These are phyloP conservation scores for Urocitellus parryii DNA, from an alignment of 2,113 vertebrate genomes.

Conservation along the genomic window DNA sequence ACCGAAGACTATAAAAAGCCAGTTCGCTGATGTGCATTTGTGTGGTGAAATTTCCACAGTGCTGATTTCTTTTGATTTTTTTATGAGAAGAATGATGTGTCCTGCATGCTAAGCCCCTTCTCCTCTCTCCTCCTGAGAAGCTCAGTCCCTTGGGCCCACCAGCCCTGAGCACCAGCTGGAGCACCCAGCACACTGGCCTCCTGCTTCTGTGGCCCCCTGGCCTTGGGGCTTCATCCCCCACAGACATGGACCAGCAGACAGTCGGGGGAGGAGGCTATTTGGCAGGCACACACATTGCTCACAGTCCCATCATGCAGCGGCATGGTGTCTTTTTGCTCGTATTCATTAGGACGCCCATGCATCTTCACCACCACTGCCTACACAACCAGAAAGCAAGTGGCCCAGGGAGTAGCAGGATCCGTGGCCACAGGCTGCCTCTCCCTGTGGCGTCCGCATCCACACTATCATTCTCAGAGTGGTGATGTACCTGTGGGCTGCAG, in stretches of 20 bases:
- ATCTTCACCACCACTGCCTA: not conserved
- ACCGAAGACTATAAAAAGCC: constrained; percentile 63
- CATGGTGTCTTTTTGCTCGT: not conserved
- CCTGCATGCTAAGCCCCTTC: constrained; percentile 82
- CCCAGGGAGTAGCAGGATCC: not conserved
- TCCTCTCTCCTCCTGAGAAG: constrained; percentile 55
- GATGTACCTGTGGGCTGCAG: rapidly evolving
- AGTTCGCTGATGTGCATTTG: constrained; percentile 60
- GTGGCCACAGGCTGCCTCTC: not conserved
- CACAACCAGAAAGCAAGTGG: not conserved
- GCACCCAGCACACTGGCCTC: not conserved
- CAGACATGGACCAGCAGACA: not conserved
- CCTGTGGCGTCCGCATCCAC: not conserved
- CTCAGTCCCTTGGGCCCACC: constrained; percentile 55
- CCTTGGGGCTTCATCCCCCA: not conserved
- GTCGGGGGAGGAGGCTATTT: not conserved
- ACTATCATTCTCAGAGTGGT: not conserved
- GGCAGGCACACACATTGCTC: rapidly evolving
- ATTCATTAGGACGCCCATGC: not conserved
- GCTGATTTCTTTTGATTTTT: constrained; percentile 75
- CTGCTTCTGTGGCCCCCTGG: too few relatives aligned
- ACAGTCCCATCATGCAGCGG: not conserved
- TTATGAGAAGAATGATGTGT: constrained; percentile 50
- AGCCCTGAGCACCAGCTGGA: not conserved
- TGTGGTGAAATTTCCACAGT: constrained; percentile 75